Base-by-base conservation (phyloP, 2,888 invertebrate species). In the Cerastis rubricosa region DNA sequence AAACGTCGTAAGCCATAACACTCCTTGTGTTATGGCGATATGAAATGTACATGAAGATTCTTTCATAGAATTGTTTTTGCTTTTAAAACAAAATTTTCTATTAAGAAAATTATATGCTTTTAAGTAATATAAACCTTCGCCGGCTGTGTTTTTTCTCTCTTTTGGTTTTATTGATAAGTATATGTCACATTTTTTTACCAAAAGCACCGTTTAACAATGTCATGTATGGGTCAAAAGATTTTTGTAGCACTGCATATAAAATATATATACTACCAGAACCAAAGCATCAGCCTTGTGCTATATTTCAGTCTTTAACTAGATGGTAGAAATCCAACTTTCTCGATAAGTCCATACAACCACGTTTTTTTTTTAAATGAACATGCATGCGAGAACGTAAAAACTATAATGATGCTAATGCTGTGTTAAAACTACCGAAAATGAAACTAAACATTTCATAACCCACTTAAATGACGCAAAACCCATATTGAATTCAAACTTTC, bases 401-500 rank as follows among this genome's bases (percentile, higher is more conserved):
- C 54, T n/a, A 54, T 9, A 54, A 12, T n/a, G 4, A 25, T 57
- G 57, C 25, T 57, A 57, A 17, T 29, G 8, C 17, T 19, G 59
- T 59, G 29, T 59, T 35, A 35, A 35, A 35, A 35, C 35, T 35
- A 35, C 29, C 35, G 1, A 35, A 29, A 22, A 19, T 22, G 12
- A 43, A 64, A 49, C 19, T 2, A n/a, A 40, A 35, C 5, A 29
- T 40, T 67, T 49, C 0, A 22, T 12, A 49, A 22, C 17, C 22
- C 22, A 51, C 22, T 59, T 17, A 17, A 80, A 63, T 54, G 2
- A 14, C 49, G 5, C 35, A 74, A 78, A 74, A 25, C 14, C 7
- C 63, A 74, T 57, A 81, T 17, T 29, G 25, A 74, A 57, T 65
- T 65, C 64, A 51, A 78, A 81, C 57, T 35, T 76, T 25, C 7